A percentile compares a stretch with the other conserved stretches of the same genome.
phyloP scores from a whole-genome alignment of 2,888 invertebrate species.

The Fragum fragum region DNA sequence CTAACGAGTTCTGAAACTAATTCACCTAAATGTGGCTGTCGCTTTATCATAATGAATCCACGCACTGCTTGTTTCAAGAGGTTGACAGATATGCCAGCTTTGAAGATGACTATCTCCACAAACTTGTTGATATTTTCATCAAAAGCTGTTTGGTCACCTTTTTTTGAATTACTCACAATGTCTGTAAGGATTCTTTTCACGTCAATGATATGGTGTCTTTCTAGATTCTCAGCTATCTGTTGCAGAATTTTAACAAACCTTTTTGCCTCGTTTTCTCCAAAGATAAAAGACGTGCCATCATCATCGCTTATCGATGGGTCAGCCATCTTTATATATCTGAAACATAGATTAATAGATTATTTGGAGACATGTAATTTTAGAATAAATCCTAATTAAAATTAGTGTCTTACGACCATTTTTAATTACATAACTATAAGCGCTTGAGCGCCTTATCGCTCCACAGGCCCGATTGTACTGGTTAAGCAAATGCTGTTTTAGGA shows the following conservation, averaged over 20 bases:
- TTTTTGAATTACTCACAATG: not conserved
- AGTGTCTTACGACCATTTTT: too few species aligned
- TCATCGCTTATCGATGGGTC: not conserved
- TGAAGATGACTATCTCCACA: conserved; percentile 11
- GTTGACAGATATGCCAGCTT: conserved; percentile 16
- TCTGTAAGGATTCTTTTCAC: not conserved
- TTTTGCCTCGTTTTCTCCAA: not conserved
- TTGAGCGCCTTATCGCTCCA: too few species aligned
- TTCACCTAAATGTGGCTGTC: not conserved
- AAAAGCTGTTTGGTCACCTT: not conserved
- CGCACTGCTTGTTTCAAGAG: conserved; percentile 15
- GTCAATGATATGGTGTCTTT: not conserved
- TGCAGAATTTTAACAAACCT: conserved; percentile 1
- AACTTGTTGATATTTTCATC: conserved; percentile 1
- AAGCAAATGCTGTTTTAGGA: too few species aligned
- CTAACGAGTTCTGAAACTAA: not conserved
- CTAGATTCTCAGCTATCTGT: conserved; percentile 1
- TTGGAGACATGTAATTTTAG: too few species aligned
- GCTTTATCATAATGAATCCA: conserved; percentile 8
- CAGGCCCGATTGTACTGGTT: too few species aligned
- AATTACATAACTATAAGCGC: too few species aligned
- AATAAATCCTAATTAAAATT: too few species aligned
- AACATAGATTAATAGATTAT: too few species aligned
- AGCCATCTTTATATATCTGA: not conserved
- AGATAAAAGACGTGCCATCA: not conserved